Evolutionary conservation across 2,113 vertebrate species (phyloP).

Genomic region (Pomatorhinus ruficollis): DNA sequence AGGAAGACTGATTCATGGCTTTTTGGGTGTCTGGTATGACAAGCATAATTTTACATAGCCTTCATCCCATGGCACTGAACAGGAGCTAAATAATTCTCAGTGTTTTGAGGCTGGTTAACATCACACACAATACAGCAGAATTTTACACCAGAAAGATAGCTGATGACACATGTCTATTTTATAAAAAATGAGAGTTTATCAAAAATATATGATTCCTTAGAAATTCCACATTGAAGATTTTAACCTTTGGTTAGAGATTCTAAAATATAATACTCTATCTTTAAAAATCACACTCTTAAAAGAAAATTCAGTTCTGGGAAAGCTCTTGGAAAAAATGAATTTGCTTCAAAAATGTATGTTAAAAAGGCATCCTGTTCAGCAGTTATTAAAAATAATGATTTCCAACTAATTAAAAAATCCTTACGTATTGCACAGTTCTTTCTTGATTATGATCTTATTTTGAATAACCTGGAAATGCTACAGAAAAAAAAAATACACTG

Average conservation of each 20-base stretch:
- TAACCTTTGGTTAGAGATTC: background rate
- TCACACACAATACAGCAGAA: background rate
- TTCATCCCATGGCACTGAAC: background rate
- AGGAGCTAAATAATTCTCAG: background rate
- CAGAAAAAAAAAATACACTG: background rate
- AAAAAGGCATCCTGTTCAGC: background rate
- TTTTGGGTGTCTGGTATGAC: background rate
- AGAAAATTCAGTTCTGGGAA: rapidly evolving
- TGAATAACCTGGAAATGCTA: background rate
- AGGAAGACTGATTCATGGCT: background rate
- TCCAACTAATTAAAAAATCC: background rate
- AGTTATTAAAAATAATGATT: background rate
- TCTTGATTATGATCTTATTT: background rate
- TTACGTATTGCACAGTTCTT: background rate
- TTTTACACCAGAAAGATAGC: background rate
- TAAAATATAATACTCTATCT: background rate
- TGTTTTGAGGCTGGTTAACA: background rate
- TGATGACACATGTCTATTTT: background rate
- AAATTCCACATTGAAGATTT: background rate
- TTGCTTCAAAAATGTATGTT: background rate
- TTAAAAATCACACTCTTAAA: background rate
- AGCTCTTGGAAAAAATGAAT: background rate
- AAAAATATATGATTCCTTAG: background rate
- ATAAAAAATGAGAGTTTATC: background rate
- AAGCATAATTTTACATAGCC: background rate